A percentile compares a stretch with the other conserved stretches of the same genome.
phyloP scores from a whole-genome alignment of 2,888 invertebrate species.

The Thera britannica region DNA sequence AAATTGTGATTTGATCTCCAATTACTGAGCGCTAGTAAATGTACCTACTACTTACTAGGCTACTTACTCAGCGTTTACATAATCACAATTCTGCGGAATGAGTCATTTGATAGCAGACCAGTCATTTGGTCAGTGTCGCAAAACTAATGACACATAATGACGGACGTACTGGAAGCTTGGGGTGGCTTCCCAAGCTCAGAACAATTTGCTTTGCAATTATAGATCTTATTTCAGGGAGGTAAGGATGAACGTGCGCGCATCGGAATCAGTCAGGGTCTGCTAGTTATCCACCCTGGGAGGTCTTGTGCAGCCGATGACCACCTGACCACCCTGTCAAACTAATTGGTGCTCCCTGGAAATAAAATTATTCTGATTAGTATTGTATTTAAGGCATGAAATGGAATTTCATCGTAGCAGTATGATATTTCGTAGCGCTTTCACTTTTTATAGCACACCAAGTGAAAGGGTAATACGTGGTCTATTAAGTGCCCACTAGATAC shows the following conservation, averaged over 20 bases:
- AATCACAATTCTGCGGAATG: constrained; percentile 74
- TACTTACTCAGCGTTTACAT: constrained; percentile 41
- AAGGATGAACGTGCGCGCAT: constrained; percentile 44
- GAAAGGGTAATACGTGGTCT: no score
- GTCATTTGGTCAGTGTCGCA: constrained; percentile 85
- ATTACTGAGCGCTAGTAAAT: constrained; percentile 29
- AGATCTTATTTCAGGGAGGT: constrained; percentile 51
- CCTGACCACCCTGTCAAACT: constrained; percentile 71
- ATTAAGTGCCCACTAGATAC: no score
- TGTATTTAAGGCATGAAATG: background rate
- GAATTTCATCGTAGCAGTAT: background rate
- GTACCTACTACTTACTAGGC: background rate
- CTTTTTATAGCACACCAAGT: no score
- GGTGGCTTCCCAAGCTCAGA: constrained; percentile 45
- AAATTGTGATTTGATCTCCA: constrained; percentile 20
- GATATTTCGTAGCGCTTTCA: background rate
- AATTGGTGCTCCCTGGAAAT: constrained; percentile 65
- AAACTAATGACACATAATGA: constrained; percentile 85
- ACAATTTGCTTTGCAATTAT: constrained; percentile 46
- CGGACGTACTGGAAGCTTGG: constrained; percentile 70
- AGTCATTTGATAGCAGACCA: constrained; percentile 82
- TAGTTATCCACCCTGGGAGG: constrained; percentile 70
- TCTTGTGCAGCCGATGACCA: constrained; percentile 71
- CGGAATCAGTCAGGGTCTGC: constrained; percentile 76
- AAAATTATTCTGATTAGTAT: constrained; percentile 42